phyloP scores from a whole-genome alignment of 2,113 vertebrate genomes.

The Tragelaphus buxtoni region DNA sequence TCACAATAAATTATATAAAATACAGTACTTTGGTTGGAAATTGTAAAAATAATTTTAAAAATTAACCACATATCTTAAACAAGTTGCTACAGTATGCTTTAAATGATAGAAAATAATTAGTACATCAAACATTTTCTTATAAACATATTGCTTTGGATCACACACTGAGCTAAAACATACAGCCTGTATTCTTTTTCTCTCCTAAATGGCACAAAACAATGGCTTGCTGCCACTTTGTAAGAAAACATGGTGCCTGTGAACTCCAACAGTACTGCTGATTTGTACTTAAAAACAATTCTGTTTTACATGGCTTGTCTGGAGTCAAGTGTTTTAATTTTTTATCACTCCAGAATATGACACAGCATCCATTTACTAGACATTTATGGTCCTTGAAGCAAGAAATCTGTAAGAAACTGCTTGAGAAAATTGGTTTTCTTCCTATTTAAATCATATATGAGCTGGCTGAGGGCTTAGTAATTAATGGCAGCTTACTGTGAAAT shows the following conservation, averaged over 20 bases:
- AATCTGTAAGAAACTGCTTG: not conserved
- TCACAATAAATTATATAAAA: slow-evolving; percentile 55
- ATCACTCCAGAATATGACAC: not conserved
- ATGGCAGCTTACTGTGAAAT: not conserved
- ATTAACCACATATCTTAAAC: slow-evolving; percentile 48
- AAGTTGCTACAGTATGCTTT: slow-evolving; percentile 44
- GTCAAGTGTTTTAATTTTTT: not conserved
- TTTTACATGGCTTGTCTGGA: not conserved
- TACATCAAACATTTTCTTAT: not conserved
- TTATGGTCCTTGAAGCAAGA: not conserved
- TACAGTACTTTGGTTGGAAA: slow-evolving; percentile 69
- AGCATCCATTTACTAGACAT: not conserved
- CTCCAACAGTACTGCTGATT: not conserved
- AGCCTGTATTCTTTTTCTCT: not conserved
- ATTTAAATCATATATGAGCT: not conserved
- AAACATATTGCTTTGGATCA: slow-evolving; percentile 63
- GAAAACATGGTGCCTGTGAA: not conserved
- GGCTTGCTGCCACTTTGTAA: not conserved
- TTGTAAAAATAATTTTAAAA: slow-evolving; percentile 61
- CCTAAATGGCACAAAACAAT: slow-evolving; percentile 38
- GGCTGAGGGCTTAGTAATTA: not conserved
- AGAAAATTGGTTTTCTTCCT: not conserved
- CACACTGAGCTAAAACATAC: not conserved
- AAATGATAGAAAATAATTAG: slow-evolving; percentile 55
- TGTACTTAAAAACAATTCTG: not conserved